These are phyloP conservation scores for Oreortyx pictus DNA, from an alignment of 2,797 vertebrate species.

Conservation along the genomic window DNA sequence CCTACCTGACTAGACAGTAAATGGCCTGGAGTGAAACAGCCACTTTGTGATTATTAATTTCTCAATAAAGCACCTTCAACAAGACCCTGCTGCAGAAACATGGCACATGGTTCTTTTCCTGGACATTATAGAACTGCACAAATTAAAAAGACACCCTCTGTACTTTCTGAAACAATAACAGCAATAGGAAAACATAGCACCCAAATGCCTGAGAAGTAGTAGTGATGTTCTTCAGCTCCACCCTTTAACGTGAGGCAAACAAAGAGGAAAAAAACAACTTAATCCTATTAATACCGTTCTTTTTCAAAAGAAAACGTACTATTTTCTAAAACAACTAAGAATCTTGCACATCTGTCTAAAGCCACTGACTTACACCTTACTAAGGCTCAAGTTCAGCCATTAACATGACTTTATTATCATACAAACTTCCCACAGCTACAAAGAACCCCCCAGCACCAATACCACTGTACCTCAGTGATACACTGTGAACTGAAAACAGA, in stretches of 20 bases:
- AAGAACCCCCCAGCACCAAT: neutral
- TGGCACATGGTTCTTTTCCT: neutral
- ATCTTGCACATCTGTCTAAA: neutral
- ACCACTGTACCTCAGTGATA: neutral
- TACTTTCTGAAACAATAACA: neutral
- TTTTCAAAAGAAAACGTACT: neutral
- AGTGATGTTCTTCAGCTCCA: neutral
- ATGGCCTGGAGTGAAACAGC: neutral
- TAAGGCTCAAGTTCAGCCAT: neutral
- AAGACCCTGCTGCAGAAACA: neutral
- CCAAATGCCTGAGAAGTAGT: constrained; percentile 14
- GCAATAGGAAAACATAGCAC: neutral
- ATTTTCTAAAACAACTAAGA: neutral
- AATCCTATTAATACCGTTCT: too few relatives aligned
- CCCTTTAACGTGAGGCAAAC: neutral
- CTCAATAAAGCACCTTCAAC: neutral
- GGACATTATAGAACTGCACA: neutral
- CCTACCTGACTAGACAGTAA: neutral
- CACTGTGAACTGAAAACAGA: neutral
- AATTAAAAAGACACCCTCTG: neutral
- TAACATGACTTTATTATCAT: neutral
- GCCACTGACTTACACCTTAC: neutral
- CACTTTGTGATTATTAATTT: neutral
- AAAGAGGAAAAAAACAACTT: neutral
- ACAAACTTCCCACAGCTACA: neutral